phyloP scores from a whole-genome alignment of 1,140 invertebrate genomes.

The Cydia splendana region DNA sequence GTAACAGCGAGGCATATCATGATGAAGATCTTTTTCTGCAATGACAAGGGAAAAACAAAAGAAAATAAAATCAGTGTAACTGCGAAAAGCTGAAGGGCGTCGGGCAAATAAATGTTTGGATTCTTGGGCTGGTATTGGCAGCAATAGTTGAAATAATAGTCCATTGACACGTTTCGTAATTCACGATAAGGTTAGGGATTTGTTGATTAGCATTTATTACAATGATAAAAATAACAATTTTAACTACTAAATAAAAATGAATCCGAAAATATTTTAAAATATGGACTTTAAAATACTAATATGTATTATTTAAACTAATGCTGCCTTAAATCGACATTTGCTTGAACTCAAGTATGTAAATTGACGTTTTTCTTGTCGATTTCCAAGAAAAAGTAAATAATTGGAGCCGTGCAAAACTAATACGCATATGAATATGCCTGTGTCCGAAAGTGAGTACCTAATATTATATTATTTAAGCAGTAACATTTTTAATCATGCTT shows the following conservation, averaged over 20 bases:
- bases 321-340: neutral
- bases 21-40: conserved; percentile 89
- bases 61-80: conserved; percentile 42
- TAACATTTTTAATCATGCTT: neutral
- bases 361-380: neutral
- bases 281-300: too few species aligned
- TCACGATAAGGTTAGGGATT: neutral
- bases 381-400: neutral
- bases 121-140: conserved; percentile 20
- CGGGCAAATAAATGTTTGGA: neutral
- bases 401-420: neutral
- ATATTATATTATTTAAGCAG: neutral
- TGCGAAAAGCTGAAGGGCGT: conserved; percentile 22
- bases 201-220: neutral
- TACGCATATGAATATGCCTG: neutral
- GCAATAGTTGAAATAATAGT: conserved; percentile 36
- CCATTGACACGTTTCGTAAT: neutral
- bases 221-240: too few species aligned
- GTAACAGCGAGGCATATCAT: conserved; percentile 85
- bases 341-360: too few species aligned
- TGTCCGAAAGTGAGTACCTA: neutral
- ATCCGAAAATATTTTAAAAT: too few species aligned
- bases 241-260: too few species aligned
- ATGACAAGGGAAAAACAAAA: conserved; percentile 80
- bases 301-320: neutral